Base-by-base conservation (phyloP, 2,888 invertebrate species). In the Caenorhabditis sp. region DNA sequence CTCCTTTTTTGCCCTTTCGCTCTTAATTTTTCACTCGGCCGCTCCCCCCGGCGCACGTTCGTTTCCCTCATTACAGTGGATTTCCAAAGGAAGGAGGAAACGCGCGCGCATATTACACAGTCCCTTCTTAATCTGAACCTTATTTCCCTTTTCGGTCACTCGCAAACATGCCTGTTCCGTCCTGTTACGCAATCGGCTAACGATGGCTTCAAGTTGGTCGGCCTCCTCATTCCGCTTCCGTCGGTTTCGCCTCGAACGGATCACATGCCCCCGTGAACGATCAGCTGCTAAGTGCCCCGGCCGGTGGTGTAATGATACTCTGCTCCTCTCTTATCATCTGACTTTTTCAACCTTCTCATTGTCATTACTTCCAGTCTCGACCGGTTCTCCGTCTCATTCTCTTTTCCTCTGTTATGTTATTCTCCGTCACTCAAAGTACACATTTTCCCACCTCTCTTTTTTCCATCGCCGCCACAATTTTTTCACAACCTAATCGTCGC, bases 31-130 rank as follows among this genome's bases (percentile, higher is more conserved):
- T 17, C 22, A 27, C 17, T 53, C 32, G 15, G 30, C 30, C 37
- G 27, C 45, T 43, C 37, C 5, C n/a, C 48, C 32, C 24, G 7
- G 13, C 32, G 2, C 43, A 5, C n/a, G 4, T n/a, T 15, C 32
- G 11, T 52, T 43, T 58, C 56, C 41, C 68, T 68, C 58, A 46
- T 59, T 59, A 63, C 63, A 63, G 50, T 63, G 63, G 62, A 62
- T 50, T 52, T 46, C 20, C 4, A 20, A 52, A 41, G 3, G 61
- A 63, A 52, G 41, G 27, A 22, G 26, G 37, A 62, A 59, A 7
- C 30, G 30, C 6, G 30, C 5, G 30, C 30, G 59, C 48, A 35
- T 46, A 48, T 61, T 61, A 61, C 61, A 61, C 61, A 35, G 35
- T 30, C 39, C 26, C 22, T 20, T 39, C 11, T 22, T 50, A 11